Conservation (phyloP, 2,888 invertebrate genomes). For the Eulithis prunata region DNA sequence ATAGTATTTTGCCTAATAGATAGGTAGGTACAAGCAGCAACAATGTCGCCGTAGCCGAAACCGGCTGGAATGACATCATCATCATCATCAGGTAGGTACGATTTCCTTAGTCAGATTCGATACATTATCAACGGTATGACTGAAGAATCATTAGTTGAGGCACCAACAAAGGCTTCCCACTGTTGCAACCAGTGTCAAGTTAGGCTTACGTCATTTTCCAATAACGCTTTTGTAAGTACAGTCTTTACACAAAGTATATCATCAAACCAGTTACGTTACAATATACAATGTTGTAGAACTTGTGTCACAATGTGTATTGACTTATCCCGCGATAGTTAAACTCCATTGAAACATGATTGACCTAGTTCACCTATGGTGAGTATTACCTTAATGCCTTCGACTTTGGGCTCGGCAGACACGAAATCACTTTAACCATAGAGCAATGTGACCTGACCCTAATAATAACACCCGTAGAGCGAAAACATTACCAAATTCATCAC, state of each 20-base stretch:
- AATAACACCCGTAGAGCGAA: conserved; percentile 20
- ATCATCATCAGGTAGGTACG: no score
- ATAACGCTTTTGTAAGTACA: conserved; percentile 35
- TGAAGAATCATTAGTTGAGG: conserved; percentile 57
- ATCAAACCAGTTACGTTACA: background rate
- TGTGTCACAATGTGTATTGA: conserved; percentile 39
- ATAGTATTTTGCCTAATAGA: no score
- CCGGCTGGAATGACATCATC: no score
- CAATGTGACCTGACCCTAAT: conserved; percentile 37
- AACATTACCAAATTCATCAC: conserved; percentile 27
- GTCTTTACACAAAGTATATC: conserved; percentile 18
- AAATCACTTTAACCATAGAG: conserved; percentile 66
- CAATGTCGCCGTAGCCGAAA: no score
- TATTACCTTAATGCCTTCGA: conserved; percentile 37
- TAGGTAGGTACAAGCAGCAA: no score
- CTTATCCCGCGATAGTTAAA: conserved; percentile 65
- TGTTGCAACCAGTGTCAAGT: conserved; percentile 60
- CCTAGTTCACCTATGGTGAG: conserved; percentile 55
- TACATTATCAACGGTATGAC: conserved; percentile 47
- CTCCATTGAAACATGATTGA: conserved; percentile 69
- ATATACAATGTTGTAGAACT: conserved; percentile 6
- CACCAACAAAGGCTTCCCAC: conserved; percentile 56
- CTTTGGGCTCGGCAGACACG: conserved; percentile 67
- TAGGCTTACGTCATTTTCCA: conserved; percentile 67
- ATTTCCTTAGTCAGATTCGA: conserved; percentile 15